These are phyloP conservation scores for Drosophila infuscata DNA, from an alignment of 2,888 invertebrate species.

Conservation along the genomic window DNA sequence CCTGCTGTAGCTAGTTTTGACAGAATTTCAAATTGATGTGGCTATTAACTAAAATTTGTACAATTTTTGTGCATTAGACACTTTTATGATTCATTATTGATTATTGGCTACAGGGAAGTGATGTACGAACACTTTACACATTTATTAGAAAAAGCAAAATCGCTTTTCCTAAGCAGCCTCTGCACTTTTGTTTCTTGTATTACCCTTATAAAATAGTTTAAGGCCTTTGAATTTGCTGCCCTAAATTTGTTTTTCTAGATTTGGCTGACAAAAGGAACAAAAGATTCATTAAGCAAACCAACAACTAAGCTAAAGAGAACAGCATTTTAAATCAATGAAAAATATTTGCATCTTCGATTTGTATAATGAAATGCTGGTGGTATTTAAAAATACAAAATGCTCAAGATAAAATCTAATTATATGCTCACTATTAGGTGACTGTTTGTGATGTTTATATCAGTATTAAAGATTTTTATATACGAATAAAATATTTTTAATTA, in stretches of 20 bases:
- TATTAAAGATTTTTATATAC: slow-evolving; percentile 38
- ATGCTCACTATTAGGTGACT: slow-evolving; percentile 51
- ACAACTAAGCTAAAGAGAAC: slow-evolving; percentile 33
- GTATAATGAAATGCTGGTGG: slow-evolving; percentile 21
- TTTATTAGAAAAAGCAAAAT: background rate
- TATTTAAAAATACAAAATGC: slow-evolving; percentile 52
- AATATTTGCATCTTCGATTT: slow-evolving; percentile 13
- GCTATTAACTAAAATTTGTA: background rate
- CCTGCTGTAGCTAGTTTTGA: background rate
- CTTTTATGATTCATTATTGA: background rate
- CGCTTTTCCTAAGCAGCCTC: background rate
- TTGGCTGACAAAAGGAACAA: slow-evolving; percentile 36
- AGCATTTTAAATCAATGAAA: slow-evolving; percentile 50
- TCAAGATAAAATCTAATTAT: slow-evolving; percentile 70
- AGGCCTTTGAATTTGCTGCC: background rate
- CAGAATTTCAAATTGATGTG: background rate
- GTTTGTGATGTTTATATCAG: slow-evolving; percentile 23
- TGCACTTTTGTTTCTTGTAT: slow-evolving; percentile 8
- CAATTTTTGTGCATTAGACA: background rate
- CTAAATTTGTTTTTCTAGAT: slow-evolving; percentile 7
- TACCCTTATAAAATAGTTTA: background rate
- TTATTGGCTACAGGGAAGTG: background rate
- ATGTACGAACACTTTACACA: background rate
- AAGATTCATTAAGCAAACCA: slow-evolving; percentile 29
- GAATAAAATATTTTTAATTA: slow-evolving; percentile 31